Base-by-base conservation (phyloP, 2,797 vertebrate genomes). In the Pseudochaenichthys georgianus region DNA sequence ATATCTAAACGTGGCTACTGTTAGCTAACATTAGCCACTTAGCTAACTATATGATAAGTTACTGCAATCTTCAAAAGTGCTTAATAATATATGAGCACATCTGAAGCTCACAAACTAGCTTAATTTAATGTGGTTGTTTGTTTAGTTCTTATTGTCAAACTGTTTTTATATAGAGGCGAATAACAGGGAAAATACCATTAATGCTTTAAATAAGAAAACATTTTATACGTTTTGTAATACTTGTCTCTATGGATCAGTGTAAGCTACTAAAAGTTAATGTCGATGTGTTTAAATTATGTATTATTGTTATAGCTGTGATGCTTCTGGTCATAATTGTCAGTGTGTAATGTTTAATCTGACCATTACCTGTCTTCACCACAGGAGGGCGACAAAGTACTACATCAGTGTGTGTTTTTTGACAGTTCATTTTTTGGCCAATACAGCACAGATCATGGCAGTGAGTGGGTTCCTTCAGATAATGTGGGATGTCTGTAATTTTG, bases 361-460 rank as follows among this genome's bases (percentile, higher is more conserved):
- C 38, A 51, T 43, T 12, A 4, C 4, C 48, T 34, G 48, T 71
- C 4, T 58, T 34, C 4, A 53, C 58, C 77, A 73, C 5, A 47
- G 53, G 70, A 53, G 58, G 70, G 60, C 31, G 5, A 0, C 9
- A 51, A 23, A 41, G 21, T 3, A 64, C 53, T 13, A 13, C 47
- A 19, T 45, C 46, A 23, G 34, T 19, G 17, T 42, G 9, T 46
- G 21, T 38, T 21, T 13, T 28, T 23, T 23, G 42, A 21, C 58
- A 53, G 41, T 31, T 5, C 17, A 38, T 8, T 43, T 57, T 46
- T 46, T 31, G 48, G 38, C 21, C 5, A 31, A 41, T 58, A 41
- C 31, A 6, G 10, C 42, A 38, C 34, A 38, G 34, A 9, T 38
- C 34, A 38, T 38, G 34, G 34, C 34, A 38, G 34, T 38, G 34